Evolutionary conservation across 2,888 invertebrate species (phyloP).

Genomic region (Fragum sueziense): DNA sequence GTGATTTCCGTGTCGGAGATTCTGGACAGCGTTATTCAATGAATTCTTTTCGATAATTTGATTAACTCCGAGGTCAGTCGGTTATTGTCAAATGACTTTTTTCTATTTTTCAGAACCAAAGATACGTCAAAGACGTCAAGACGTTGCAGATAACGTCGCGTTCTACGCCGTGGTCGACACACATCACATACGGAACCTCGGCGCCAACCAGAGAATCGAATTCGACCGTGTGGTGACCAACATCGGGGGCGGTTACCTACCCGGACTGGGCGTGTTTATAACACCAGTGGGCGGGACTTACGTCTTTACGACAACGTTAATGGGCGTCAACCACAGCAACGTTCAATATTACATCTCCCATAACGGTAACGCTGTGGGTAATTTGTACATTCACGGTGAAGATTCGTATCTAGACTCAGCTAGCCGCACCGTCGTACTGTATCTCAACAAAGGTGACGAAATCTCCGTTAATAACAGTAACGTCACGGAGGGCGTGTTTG

Average conservation of each 20-base stretch:
- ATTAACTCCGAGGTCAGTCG: too few species aligned
- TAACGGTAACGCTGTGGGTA: slow-evolving; percentile 5
- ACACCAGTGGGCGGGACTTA: slow-evolving; percentile 12
- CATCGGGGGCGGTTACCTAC: background rate
- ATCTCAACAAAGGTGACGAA: slow-evolving; percentile 4
- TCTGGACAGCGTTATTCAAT: too few species aligned
- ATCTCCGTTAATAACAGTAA: slow-evolving; percentile 11
- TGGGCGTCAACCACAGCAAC: slow-evolving; percentile 7
- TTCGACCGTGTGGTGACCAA: slow-evolving; percentile 20
- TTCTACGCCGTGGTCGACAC: slow-evolving; percentile 14
- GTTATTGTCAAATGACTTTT: background rate
- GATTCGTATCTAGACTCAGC: background rate
- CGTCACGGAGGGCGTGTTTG: slow-evolving; percentile 11
- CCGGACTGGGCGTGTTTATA: slow-evolving; percentile 19
- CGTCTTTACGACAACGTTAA: slow-evolving; percentile 9
- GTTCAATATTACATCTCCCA: background rate
- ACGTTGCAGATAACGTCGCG: background rate
- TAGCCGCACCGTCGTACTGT: slow-evolving; percentile 6
- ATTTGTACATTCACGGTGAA: slow-evolving; percentile 10
- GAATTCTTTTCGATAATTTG: too few species aligned
- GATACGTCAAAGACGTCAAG: slow-evolving; percentile 3
- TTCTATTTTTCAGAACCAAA: background rate
- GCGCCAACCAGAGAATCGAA: slow-evolving; percentile 9
- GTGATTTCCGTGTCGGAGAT: too few species aligned
- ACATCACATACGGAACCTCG: slow-evolving; percentile 11